Percentiles rank a stretch among this genome's conserved stretches.
phyloP scores from a whole-genome alignment of 2,888 invertebrate genomes.

The Agrilus mali region DNA sequence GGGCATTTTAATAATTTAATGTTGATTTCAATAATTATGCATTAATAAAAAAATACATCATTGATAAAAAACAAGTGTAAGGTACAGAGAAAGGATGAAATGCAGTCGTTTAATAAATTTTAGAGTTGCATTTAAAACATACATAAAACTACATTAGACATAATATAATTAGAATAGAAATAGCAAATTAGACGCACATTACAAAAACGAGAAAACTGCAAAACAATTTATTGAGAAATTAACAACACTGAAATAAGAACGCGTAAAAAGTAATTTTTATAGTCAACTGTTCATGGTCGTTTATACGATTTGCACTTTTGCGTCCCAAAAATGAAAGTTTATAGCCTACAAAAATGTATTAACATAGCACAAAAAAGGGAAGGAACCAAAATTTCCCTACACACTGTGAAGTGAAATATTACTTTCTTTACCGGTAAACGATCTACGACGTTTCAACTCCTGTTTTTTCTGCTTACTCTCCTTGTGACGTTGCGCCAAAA shows the following conservation, averaged over 20 bases:
- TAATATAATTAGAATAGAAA: too few species aligned
- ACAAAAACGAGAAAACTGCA: background rate
- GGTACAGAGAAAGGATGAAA: too few species aligned
- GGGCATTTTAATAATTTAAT: too few species aligned
- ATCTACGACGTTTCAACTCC: constrained; percentile 56
- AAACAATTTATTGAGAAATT: background rate
- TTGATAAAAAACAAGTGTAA: too few species aligned
- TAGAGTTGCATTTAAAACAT: too few species aligned
- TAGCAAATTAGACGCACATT: background rate
- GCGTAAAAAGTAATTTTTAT: background rate
- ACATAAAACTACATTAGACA: too few species aligned
- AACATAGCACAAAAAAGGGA: background rate
- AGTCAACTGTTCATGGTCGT: too few species aligned
- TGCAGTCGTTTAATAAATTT: too few species aligned
- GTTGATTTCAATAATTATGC: too few species aligned
- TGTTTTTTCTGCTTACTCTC: constrained; percentile 32
- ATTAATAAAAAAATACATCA: too few species aligned
- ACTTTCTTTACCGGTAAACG: constrained; percentile 72
- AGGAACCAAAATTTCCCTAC: constrained; percentile 21
- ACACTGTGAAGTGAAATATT: constrained; percentile 66
- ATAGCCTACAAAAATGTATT: background rate
- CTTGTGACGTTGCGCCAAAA: constrained; percentile 60
- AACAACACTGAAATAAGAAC: too few species aligned
- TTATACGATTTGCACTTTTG: too few species aligned
- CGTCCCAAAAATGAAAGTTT: background rate